These are phyloP conservation scores for Rotaria magnacalcarata DNA, from an alignment of 2,888 invertebrate species.

Conservation along the genomic window DNA sequence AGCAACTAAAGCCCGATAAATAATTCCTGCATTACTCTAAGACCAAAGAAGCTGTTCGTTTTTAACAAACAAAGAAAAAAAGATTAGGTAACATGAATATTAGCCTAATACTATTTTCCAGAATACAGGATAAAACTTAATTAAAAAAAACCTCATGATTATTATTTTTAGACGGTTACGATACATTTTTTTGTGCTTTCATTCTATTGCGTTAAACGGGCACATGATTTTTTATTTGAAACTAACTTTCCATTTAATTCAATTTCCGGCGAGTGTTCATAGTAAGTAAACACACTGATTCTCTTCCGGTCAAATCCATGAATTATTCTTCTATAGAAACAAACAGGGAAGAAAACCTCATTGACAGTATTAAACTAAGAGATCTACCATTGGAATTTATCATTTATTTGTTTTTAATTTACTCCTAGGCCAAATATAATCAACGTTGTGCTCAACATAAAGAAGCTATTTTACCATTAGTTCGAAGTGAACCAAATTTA, in stretches of 20 bases:
- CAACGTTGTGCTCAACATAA: slow-evolving; percentile 63
- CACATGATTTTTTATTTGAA: not conserved
- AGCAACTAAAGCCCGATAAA: too few species aligned
- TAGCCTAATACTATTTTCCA: too few species aligned
- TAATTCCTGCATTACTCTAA: too few species aligned
- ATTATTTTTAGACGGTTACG: not conserved
- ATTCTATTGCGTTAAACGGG: not conserved
- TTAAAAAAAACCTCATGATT: not conserved
- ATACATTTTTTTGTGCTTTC: not conserved
- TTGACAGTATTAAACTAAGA: too few species aligned
- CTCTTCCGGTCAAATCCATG: not conserved
- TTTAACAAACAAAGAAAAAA: too few species aligned
- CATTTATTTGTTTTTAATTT: not conserved
- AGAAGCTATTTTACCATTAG: slow-evolving; percentile 64
- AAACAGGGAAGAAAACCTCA: too few species aligned
- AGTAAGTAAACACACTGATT: not conserved
- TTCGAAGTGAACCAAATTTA: slow-evolving; percentile 50
- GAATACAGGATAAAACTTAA: not conserved
- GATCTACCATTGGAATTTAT: too few species aligned
- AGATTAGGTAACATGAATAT: too few species aligned
- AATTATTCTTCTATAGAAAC: not conserved
- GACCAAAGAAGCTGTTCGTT: too few species aligned
- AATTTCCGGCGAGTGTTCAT: not conserved
- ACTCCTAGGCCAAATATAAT: slow-evolving; percentile 69
- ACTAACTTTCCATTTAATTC: not conserved